These are phyloP conservation scores for Oceanodroma leucorhoa DNA, from an alignment of 2,797 vertebrate genomes.

Conservation along the genomic window DNA sequence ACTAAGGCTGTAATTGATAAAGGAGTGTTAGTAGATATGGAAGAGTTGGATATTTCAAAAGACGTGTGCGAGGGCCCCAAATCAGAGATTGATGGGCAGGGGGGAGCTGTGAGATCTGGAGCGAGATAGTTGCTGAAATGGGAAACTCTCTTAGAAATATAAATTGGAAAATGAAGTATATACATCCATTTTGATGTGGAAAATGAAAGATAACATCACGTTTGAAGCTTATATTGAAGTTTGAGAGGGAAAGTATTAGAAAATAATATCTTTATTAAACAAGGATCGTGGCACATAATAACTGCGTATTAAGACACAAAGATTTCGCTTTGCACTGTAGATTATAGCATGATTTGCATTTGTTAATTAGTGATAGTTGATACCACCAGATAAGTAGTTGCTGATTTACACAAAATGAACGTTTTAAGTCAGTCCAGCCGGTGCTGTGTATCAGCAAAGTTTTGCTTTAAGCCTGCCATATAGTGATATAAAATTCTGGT, in stretches of 20 bases:
- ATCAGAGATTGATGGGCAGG: not conserved
- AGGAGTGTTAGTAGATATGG: not conserved
- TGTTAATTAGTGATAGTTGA: not conserved
- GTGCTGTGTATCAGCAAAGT: not conserved
- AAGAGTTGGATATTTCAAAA: constrained; percentile 28
- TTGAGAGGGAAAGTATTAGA: not conserved
- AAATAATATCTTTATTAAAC: not conserved
- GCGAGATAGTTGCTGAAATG: not conserved
- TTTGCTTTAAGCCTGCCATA: not conserved
- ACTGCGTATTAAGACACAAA: not conserved
- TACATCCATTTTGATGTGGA: not conserved
- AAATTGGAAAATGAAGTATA: not conserved
- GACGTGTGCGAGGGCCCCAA: not conserved
- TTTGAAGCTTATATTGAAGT: not conserved
- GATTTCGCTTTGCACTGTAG: not conserved
- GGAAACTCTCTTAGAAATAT: not conserved
- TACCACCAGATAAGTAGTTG: not conserved
- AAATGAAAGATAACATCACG: not conserved
- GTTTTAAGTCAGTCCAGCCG: not conserved
- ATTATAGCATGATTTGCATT: not conserved
- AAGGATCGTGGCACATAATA: not conserved
- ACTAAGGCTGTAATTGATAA: constrained; percentile 9
- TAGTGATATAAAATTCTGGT: not conserved
- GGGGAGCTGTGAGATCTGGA: not conserved
- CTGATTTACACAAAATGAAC: not conserved